A percentile compares a stretch with the other conserved stretches of the same genome.
These are phyloP conservation scores for Lepidocolaptes lacrymiger DNA, from an alignment of 2,797 vertebrate genomes.

Conservation along the genomic window DNA sequence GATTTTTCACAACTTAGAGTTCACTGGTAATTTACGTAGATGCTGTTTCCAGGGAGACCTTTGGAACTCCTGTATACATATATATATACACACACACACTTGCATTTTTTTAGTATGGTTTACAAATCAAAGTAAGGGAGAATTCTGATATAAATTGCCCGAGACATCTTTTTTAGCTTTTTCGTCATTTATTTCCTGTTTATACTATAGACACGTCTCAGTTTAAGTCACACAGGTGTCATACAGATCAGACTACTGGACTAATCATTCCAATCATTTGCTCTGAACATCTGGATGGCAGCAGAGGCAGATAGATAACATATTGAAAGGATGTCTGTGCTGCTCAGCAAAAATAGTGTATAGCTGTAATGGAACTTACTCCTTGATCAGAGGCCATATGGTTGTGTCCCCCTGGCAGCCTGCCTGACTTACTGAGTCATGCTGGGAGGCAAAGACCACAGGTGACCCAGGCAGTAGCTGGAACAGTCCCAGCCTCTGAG, in stretches of 20 bases:
- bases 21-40: neutral
- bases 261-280: neutral
- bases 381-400: neutral
- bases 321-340: neutral
- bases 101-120: neutral
- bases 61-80: no score
- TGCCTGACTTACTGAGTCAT: neutral
- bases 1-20: neutral
- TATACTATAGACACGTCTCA: accelerated
- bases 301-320: neutral
- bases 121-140: neutral
- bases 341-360: neutral
- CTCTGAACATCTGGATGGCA: conserved; percentile 30
- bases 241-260: neutral
- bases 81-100: no score
- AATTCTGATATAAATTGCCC: neutral
- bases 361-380: conserved; percentile 7
- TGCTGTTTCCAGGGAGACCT: neutral
- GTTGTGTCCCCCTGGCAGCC: neutral
- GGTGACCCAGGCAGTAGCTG: neutral
- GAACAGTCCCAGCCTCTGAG: neutral
- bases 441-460: neutral
- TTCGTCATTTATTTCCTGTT: neutral
- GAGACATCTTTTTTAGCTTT: neutral
- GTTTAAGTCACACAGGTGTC: neutral